Evolutionary conservation across 1,140 invertebrate genomes (phyloP), one percentile per base, ranked within the genome.

Genomic region (Drosophila azteca): DNA sequence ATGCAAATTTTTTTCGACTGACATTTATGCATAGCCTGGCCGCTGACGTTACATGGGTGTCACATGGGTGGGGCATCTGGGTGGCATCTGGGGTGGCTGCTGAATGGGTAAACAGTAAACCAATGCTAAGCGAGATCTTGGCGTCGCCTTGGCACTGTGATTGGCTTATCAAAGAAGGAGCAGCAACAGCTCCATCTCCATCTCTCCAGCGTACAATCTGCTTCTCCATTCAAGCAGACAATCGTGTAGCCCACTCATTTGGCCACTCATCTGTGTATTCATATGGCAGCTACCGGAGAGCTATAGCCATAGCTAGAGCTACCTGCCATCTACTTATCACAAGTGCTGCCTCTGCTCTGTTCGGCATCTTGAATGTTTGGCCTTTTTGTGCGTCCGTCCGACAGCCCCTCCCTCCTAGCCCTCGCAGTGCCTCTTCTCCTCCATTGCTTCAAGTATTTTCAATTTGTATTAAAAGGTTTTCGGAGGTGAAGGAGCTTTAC

Each of bases 401-500:
- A 13, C 3, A 39, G 35, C 11, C 35, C 13, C 3, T 11, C 13
- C 1, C 11, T 11, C 52, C 57, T n/a, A n/a, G n/a, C n/a, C n/a
- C n/a, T n/a, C 48, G 20, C 29, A 52, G 48, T 35, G 20, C n/a
- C 45, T 2, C 48, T 26, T 17, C 57, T 35, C 6, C 43, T 46
- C 51, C 24, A 1, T 8, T 17, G 46, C 50, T 49, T 78, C 60
- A 79, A 85, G 81, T 61, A 62, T 81, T 89, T 88, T 85, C 80
- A 85, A 85, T 81, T 85, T 81, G 77, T 89, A 81, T 85, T 85
- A 85, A 85, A 89, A 89, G 85, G 85, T 84, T 79, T 89, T 80
- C 45, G 51, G 57, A 62, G 74, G 39, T 66, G 31, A 52, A 64
- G 48, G 50, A 75, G 75, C 79, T 82, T 87, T 88, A 82, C 82